These are phyloP conservation scores for Trigoniulus corallinus DNA, from an alignment of 1,140 invertebrate genomes.

Conservation along the genomic window DNA sequence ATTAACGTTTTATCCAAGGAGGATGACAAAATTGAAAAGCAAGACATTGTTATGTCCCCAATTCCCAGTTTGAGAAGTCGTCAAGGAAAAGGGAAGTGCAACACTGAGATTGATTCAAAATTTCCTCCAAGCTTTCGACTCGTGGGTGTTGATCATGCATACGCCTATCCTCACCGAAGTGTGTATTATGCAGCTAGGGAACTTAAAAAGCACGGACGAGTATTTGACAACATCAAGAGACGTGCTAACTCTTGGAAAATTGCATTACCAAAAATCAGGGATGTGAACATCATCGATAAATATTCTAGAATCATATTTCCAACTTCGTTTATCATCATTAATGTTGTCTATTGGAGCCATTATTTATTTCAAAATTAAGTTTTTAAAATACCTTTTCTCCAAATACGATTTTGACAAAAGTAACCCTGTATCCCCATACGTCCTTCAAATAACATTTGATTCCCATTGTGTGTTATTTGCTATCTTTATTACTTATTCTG, in stretches of 20 bases:
- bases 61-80: conserved; percentile 68
- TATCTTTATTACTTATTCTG: no score
- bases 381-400: conserved; percentile 7
- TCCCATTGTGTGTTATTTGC: no score
- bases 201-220: conserved; percentile 16
- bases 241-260: conserved; percentile 18
- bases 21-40: conserved; percentile 58
- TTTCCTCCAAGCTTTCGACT: conserved; percentile 67
- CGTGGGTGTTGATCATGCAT: conserved; percentile 29
- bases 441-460: no score
- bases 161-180: conserved; percentile 10
- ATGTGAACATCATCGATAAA: conserved; percentile 94
- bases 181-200: conserved; percentile 9
- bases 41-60: conserved; percentile 63
- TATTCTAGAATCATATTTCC: conserved; percentile 89
- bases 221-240: conserved; percentile 20
- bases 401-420: no score
- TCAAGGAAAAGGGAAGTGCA: conserved; percentile 39
- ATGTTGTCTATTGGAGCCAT: conserved; percentile 95
- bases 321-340: no score
- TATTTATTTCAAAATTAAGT: conserved; percentile 38
- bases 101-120: conserved; percentile 21
- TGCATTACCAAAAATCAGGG: conserved; percentile 75
- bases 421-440: no score
- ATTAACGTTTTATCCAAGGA: no score